A percentile compares a stretch with the other conserved stretches of the same genome.
phyloP scores from a whole-genome alignment of 2,888 invertebrate genomes.

The Pammene fasciana region DNA sequence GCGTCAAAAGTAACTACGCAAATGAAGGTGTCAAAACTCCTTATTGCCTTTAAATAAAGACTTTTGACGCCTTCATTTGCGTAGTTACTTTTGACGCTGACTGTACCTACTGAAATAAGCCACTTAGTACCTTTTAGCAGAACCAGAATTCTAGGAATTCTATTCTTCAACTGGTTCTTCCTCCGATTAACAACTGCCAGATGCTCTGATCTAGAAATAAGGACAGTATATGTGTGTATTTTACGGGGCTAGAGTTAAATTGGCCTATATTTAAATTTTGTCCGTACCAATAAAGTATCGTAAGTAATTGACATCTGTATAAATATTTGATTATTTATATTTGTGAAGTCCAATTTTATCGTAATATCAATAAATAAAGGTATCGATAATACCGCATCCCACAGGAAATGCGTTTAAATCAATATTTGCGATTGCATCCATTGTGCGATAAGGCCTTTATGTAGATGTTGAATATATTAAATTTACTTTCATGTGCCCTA shows the following conservation, averaged over 20 bases:
- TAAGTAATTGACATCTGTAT: constrained; percentile 9
- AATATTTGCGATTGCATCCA: constrained; percentile 40
- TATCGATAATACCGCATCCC: constrained; percentile 35
- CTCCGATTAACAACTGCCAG: no score
- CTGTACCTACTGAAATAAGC: background rate
- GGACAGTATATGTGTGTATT: no score
- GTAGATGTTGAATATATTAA: constrained; percentile 14
- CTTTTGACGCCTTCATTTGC: no score
- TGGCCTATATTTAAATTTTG: no score
- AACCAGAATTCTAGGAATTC: no score
- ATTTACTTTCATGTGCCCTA: constrained; percentile 2
- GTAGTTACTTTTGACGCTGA: no score
- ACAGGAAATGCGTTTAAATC: constrained; percentile 40
- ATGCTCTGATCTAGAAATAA: no score
- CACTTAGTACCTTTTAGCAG: background rate
- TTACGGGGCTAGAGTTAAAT: no score
- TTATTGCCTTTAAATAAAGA: no score
- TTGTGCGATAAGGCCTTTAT: constrained; percentile 21
- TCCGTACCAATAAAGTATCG: background rate
- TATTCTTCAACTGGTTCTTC: no score
- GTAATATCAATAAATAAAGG: constrained; percentile 31
- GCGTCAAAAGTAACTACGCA: no score
- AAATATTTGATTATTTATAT: constrained; percentile 31
- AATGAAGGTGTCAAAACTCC: no score
- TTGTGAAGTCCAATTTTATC: constrained; percentile 24